These are phyloP conservation scores for Falco columbarius DNA, from an alignment of 2,797 vertebrate species.

Conservation along the genomic window DNA sequence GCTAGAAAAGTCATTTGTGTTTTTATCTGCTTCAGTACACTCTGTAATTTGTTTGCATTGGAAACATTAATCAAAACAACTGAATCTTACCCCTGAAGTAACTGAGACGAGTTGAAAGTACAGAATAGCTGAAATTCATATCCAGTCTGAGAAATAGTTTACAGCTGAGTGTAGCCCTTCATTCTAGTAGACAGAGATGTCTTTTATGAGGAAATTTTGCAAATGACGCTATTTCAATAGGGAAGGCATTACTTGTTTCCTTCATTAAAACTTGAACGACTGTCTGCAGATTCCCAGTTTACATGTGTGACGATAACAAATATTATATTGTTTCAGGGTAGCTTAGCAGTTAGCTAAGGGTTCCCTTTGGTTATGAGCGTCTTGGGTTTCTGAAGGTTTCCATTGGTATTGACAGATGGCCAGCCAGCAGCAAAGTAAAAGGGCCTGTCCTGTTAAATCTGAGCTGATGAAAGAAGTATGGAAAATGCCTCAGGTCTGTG, in stretches of 20 bases:
- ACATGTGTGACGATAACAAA: neutral
- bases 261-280: neutral
- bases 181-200: neutral
- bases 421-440: neutral
- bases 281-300: neutral
- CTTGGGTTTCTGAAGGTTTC: neutral
- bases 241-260: neutral
- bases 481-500: neutral
- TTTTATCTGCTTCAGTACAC: neutral
- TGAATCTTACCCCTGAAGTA: neutral
- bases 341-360: neutral
- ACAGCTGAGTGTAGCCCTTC: neutral
- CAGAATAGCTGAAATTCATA: neutral
- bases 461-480: neutral
- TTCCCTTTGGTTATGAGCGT: neutral
- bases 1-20: neutral
- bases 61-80: neutral
- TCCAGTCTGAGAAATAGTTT: neutral
- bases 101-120: neutral
- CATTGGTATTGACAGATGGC: neutral
- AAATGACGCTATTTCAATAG: neutral
- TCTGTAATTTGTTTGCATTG: neutral
- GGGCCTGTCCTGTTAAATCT: neutral
- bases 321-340: neutral
- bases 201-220: neutral